phyloP scores from a whole-genome alignment of 2,888 invertebrate genomes.

The Cancer borealis region DNA sequence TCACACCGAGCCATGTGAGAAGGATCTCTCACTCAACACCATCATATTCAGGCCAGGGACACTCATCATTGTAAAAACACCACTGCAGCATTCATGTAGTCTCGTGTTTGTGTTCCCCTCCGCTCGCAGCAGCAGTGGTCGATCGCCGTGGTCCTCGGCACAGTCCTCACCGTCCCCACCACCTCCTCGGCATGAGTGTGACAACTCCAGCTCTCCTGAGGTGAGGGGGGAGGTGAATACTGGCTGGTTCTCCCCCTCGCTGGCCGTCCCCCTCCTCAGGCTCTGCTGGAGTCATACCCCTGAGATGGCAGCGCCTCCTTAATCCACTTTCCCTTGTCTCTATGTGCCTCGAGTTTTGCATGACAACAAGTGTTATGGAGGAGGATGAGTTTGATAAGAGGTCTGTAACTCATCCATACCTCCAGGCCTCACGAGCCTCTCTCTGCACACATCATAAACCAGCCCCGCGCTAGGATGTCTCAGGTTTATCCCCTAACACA shows the following conservation, averaged over 20 bases:
- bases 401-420: slow-evolving; percentile 24
- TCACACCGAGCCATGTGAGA: not conserved
- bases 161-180: slow-evolving; percentile 4
- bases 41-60: not conserved
- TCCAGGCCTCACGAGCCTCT: not conserved
- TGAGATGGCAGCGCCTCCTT: slow-evolving; percentile 16
- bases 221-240: not conserved
- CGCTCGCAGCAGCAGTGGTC: not conserved
- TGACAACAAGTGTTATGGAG: slow-evolving; percentile 31
- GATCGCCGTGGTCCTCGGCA: not conserved
- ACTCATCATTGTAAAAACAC: not conserved
- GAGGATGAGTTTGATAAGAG: slow-evolving; percentile 7
- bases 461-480: slow-evolving; percentile 51
- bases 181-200: not conserved
- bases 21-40: not conserved
- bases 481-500: slow-evolving; percentile 59
- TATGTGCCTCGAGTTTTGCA: not conserved
- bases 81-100: not conserved
- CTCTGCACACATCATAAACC: slow-evolving; percentile 54
- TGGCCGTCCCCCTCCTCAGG: not conserved
- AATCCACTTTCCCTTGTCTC: slow-evolving; percentile 40
- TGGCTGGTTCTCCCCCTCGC: not conserved
- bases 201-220: not conserved
- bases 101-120: not conserved
- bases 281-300: not conserved